Conservation (phyloP, 2,888 invertebrate species). For the Synergus laeviventris region DNA sequence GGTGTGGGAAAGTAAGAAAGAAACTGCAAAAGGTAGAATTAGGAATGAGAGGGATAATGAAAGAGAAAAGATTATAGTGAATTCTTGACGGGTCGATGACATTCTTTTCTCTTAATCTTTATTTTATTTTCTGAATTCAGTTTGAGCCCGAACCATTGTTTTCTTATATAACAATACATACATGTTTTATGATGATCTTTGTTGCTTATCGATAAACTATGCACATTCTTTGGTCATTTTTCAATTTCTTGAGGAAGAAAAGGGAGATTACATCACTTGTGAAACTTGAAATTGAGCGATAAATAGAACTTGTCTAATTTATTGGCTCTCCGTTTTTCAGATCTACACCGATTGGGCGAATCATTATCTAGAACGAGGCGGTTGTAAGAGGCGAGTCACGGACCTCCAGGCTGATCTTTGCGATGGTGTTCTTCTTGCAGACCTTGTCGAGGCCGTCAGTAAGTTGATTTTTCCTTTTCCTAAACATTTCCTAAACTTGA, state of each 20-base stretch:
- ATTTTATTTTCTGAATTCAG: background rate
- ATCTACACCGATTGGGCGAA: constrained; percentile 99
- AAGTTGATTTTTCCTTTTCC: constrained; percentile 76
- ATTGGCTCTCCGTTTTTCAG: constrained; percentile 77
- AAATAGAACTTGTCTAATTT: constrained; percentile 31
- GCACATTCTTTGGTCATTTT: background rate
- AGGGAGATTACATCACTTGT: constrained; percentile 3
- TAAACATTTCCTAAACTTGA: background rate
- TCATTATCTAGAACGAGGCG: constrained; percentile 95
- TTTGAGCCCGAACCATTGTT: background rate
- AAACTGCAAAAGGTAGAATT: background rate
- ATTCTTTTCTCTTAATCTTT: background rate
- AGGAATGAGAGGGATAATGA: background rate
- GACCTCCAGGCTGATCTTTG: constrained; percentile 94
- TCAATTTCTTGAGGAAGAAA: background rate
- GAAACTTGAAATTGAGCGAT: constrained; percentile 18
- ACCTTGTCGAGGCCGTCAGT: constrained; percentile 97
- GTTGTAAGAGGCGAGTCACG: constrained; percentile 89
- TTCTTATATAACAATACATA: too few species aligned
- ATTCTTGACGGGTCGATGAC: constrained; percentile 20
- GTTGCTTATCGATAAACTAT: background rate
- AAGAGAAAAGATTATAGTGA: background rate
- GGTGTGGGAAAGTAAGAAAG: background rate
- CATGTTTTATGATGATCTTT: background rate
- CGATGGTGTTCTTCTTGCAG: constrained; percentile 93